A percentile compares a stretch with the other conserved stretches of the same genome.
phyloP scores from a whole-genome alignment of 2,888 invertebrate species.

The Lepidochitona cinerea region DNA sequence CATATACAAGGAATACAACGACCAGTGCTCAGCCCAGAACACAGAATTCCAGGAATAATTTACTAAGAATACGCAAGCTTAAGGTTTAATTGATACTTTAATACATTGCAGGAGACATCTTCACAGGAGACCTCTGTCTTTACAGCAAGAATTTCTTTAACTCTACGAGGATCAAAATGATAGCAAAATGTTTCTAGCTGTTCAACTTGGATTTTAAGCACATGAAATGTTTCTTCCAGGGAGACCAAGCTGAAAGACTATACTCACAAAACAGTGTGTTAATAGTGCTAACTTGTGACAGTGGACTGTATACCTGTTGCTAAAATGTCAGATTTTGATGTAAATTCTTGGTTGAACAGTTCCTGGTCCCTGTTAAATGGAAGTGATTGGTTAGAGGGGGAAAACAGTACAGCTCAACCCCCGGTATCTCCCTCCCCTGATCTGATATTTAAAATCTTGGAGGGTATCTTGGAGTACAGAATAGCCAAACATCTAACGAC shows the following conservation, averaged over 20 bases:
- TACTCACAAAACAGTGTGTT: too few relatives aligned
- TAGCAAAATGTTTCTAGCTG: too few relatives aligned
- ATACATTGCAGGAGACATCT: too few relatives aligned
- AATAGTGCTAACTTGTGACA: not conserved
- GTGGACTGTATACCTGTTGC: too few relatives aligned
- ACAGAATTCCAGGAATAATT: not conserved
- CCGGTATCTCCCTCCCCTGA: not conserved
- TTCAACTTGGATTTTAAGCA: too few relatives aligned
- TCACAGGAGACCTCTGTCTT: too few relatives aligned
- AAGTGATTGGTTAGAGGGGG: not conserved
- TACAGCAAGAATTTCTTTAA: too few relatives aligned
- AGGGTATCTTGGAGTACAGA: slow-evolving; percentile 33
- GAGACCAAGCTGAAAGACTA: too few relatives aligned
- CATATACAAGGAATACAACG: not conserved
- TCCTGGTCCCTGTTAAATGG: not conserved
- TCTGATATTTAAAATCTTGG: slow-evolving; percentile 20
- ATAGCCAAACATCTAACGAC: slow-evolving; percentile 35
- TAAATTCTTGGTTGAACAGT: not conserved
- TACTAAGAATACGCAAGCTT: too few relatives aligned
- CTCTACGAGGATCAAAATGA: too few relatives aligned
- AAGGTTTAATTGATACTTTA: too few relatives aligned
- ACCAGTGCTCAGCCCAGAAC: not conserved
- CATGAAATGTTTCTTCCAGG: too few relatives aligned
- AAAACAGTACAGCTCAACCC: not conserved
- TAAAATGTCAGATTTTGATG: not conserved